A percentile compares a stretch with the other conserved stretches of the same genome.
Evolutionary conservation across 2,888 invertebrate species (phyloP).

Genomic region (Heliconius ethilla): DNA sequence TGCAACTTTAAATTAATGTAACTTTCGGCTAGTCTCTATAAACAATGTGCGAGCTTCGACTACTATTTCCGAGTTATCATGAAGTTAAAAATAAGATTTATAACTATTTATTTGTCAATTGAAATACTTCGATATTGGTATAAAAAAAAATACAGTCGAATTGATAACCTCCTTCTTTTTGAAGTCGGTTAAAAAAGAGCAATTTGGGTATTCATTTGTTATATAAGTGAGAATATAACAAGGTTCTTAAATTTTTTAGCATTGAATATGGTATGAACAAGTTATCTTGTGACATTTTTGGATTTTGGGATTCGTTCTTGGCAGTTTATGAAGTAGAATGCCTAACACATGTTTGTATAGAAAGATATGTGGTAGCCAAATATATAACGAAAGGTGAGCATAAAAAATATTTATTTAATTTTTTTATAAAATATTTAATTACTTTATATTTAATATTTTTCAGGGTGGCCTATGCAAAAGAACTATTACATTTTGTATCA

Average conservation of each 20-base stretch:
- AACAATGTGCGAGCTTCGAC: background rate
- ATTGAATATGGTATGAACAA: conserved; percentile 53
- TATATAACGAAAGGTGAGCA: conserved; percentile 67
- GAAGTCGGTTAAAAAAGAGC: background rate
- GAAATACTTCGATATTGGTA: too few species aligned
- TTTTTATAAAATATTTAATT: too few species aligned
- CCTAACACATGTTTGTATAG: conserved; percentile 73
- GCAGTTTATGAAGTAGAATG: conserved; percentile 74
- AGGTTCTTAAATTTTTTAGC: conserved; percentile 34
- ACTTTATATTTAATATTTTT: conserved; percentile 42
- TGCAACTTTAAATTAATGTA: background rate
- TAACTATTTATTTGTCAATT: too few species aligned
- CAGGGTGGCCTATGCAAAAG: conserved; percentile 66
- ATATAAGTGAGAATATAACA: background rate
- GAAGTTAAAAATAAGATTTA: background rate
- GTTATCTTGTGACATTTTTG: conserved; percentile 58
- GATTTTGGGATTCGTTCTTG: conserved; percentile 72
- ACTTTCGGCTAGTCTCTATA: background rate
- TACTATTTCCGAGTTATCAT: background rate
- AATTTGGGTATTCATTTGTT: background rate
- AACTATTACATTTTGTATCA: conserved; percentile 64
- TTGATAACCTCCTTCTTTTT: too few species aligned
- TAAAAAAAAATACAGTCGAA: too few species aligned
- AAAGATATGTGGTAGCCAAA: conserved; percentile 73
- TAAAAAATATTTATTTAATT: background rate